Conservation (phyloP, 2,113 vertebrate genomes). For the Rattus norvegicus region GRCr8 NC_086022.1:8618501-8619000, state of each 20-base stretch:
- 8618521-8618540: no score
- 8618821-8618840: no score
- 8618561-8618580: background rate
- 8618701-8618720: background rate
- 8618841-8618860: background rate
- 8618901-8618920: fast-evolving
- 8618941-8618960: background rate
- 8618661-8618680: background rate
- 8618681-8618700: background rate
- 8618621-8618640: background rate
- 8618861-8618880: fast-evolving
- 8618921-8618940: background rate
- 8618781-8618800: background rate
- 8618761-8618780: background rate
- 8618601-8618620: background rate
- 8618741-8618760: background rate
- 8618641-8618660: background rate
- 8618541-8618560: no score
- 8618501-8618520: background rate
- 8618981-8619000: background rate
- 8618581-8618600: fast-evolving
- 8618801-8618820: background rate
- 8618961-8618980: background rate
- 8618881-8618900: no score
- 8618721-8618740: background rate